Evolutionary conservation across 2,888 invertebrate species (phyloP).

Genomic region (Clunio marinus): DNA sequence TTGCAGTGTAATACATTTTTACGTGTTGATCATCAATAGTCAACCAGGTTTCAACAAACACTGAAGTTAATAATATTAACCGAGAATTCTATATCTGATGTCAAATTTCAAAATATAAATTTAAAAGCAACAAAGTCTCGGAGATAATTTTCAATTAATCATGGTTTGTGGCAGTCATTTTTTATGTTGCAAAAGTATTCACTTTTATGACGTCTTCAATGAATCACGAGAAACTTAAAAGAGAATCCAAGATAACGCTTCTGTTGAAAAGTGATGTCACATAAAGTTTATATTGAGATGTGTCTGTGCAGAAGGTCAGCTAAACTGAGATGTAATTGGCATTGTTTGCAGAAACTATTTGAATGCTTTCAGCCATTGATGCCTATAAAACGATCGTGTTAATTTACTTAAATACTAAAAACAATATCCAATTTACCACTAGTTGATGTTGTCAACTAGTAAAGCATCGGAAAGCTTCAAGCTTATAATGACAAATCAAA

Average conservation of each 20-base stretch:
- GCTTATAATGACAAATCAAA: no score
- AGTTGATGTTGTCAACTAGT: no score
- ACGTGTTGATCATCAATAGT: no score
- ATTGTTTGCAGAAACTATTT: no score
- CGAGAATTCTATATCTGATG: neutral
- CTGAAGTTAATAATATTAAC: neutral
- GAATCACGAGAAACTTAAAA: neutral
- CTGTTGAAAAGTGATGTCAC: neutral
- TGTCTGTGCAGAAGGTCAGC: neutral
- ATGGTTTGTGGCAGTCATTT: conserved; percentile 35
- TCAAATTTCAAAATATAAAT: neutral
- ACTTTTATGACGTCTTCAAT: neutral
- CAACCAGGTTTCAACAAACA: neutral
- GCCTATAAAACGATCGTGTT: no score
- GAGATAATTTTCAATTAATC: conserved; percentile 38
- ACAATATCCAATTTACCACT: no score
- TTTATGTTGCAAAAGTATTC: neutral
- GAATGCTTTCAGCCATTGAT: no score
- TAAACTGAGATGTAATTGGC: no score
- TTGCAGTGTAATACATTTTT: no score
- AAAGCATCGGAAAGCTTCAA: no score
- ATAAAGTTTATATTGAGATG: neutral
- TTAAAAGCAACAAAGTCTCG: conserved; percentile 34
- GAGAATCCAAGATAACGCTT: neutral
- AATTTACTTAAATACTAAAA: no score